Percentiles rank a stretch among this genome's conserved stretches.
These are phyloP conservation scores for Eufriesea mexicana DNA, from an alignment of 1,140 invertebrate genomes.

Conservation along the genomic window DNA sequence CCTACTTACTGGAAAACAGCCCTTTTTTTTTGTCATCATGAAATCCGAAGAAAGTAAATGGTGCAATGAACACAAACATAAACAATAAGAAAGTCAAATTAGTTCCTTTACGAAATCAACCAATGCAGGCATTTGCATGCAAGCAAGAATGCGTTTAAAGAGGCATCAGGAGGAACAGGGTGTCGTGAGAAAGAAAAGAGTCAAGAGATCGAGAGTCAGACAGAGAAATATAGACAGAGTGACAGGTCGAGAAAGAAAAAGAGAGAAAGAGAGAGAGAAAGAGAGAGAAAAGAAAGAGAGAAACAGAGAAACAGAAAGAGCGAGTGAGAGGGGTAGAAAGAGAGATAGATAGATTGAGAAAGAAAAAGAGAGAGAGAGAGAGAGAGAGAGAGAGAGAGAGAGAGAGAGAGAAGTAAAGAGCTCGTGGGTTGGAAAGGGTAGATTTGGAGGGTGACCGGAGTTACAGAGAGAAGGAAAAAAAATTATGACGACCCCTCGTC, in stretches of 20 bases:
- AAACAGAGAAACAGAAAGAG: background rate
- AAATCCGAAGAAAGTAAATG: slow-evolving; percentile 88
- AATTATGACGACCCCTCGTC: slow-evolving; percentile 77
- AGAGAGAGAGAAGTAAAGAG: slow-evolving; percentile 55
- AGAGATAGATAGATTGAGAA: slow-evolving; percentile 6
- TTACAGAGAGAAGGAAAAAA: slow-evolving; percentile 66
- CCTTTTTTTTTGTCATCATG: slow-evolving; percentile 85
- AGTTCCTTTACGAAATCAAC: slow-evolving; percentile 80
- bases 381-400: slow-evolving; percentile 17
- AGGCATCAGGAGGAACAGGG: slow-evolving; percentile 60
- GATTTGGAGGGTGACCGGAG: slow-evolving; percentile 31
- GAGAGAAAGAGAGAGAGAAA: slow-evolving; percentile 6
- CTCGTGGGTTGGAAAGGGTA: slow-evolving; percentile 18
- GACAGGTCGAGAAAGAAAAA: slow-evolving; percentile 5
- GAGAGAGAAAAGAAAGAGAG: background rate
- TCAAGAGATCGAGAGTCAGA: background rate
- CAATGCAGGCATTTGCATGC: slow-evolving; percentile 81
- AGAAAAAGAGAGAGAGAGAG: slow-evolving; percentile 21
- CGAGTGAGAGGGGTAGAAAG: background rate
- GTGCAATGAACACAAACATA: slow-evolving; percentile 90
- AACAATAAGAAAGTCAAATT: slow-evolving; percentile 86
- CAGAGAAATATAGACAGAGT: background rate
- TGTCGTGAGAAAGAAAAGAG: slow-evolving; percentile 8
- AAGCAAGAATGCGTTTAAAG: slow-evolving; percentile 79
- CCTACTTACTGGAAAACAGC: slow-evolving; percentile 93